Conservation (phyloP, 1,140 invertebrate genomes). For the Argopecten irradians region DNA sequence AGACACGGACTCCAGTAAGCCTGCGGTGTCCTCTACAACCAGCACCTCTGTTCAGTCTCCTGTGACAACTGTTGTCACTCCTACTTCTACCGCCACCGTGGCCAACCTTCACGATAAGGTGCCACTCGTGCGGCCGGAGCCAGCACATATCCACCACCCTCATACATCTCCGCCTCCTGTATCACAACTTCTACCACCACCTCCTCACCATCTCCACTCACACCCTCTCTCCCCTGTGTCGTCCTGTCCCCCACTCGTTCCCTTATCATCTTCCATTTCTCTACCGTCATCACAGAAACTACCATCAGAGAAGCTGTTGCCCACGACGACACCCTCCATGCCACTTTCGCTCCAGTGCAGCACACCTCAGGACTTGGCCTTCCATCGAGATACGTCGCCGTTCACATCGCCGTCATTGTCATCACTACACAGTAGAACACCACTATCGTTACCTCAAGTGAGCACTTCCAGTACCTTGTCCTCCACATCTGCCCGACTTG, state of each 20-base stretch:
- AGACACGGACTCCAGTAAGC: conserved; percentile 56
- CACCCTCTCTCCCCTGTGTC: conserved; percentile 45
- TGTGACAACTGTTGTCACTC: conserved; percentile 30
- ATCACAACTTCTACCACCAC: conserved; percentile 69
- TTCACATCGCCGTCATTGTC: not conserved
- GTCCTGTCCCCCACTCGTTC: conserved; percentile 36
- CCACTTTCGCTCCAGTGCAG: not conserved
- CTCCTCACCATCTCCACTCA: conserved; percentile 62
- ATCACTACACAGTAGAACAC: conserved; percentile 15
- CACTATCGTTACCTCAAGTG: conserved; percentile 38
- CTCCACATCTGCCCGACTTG: not conserved
- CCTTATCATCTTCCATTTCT: conserved; percentile 19
- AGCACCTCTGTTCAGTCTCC: conserved; percentile 25
- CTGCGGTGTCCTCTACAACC: conserved; percentile 19
- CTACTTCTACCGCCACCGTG: conserved; percentile 34
- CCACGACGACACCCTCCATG: not conserved
- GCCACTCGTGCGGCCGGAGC: conserved; percentile 9
- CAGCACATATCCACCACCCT: conserved; percentile 75
- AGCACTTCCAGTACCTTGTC: not conserved
- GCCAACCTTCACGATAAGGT: conserved; percentile 19
- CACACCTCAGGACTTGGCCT: not conserved
- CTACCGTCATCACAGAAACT: conserved; percentile 31
- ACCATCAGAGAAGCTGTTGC: conserved; percentile 26
- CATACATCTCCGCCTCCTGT: conserved; percentile 78
- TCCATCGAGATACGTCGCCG: not conserved